These are phyloP conservation scores for Meganola albula DNA, from an alignment of 2,888 invertebrate species.

Conservation along the genomic window DNA sequence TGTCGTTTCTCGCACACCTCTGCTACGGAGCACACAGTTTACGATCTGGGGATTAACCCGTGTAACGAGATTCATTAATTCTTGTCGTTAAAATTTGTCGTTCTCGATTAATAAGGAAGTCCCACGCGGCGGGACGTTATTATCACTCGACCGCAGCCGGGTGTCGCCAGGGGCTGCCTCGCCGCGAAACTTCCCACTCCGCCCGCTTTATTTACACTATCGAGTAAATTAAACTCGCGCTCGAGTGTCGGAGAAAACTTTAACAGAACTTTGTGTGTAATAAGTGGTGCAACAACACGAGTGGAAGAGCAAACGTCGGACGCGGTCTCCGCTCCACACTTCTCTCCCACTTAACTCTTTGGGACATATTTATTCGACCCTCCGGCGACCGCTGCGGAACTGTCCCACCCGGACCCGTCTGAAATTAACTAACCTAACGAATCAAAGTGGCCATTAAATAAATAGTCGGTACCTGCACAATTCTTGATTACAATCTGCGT, in stretches of 20 bases:
- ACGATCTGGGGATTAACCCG: constrained; percentile 78
- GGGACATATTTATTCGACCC: constrained; percentile 79
- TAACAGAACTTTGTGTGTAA: constrained; percentile 78
- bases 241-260: constrained; percentile 75
- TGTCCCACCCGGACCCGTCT: constrained; percentile 50
- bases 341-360: constrained; percentile 77
- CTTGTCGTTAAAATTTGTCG: constrained; percentile 80
- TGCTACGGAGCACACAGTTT: constrained; percentile 70
- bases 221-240: constrained; percentile 78
- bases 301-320: constrained; percentile 77
- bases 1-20: constrained; percentile 58
- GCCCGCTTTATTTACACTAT: constrained; percentile 78
- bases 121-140: constrained; percentile 69
- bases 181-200: constrained; percentile 72
- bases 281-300: constrained; percentile 79
- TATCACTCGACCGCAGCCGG: constrained; percentile 70
- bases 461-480: constrained; percentile 46
- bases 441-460: constrained; percentile 65
- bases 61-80: constrained; percentile 80
- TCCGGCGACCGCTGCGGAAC: constrained; percentile 68
- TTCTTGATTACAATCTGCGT: constrained; percentile 51
- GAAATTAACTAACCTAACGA: constrained; percentile 74
- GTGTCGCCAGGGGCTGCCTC: constrained; percentile 45
- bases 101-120: constrained; percentile 79
- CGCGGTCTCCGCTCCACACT: constrained; percentile 73